Evolutionary conservation across 37 sponge, comb jelly and placozoan genomes (phyloP).

Genomic region (Crambe crambe): DNA sequence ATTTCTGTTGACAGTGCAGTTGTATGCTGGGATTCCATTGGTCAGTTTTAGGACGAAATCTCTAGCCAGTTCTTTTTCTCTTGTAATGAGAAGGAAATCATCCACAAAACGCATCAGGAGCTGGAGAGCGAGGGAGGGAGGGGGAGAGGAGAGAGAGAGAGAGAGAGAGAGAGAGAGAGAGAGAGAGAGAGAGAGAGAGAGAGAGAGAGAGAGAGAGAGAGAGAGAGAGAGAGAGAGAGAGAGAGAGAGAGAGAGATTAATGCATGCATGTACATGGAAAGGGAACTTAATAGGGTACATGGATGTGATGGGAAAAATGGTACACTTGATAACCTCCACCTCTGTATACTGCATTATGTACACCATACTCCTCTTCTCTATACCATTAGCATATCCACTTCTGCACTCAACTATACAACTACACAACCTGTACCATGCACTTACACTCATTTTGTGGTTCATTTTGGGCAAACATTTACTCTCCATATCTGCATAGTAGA

Average conservation of each 20-base stretch:
- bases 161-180: constrained; percentile 17
- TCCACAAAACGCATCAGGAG: constrained; percentile 61
- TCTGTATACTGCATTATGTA: too few species aligned
- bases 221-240: constrained; percentile 16
- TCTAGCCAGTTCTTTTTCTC: constrained; percentile 23
- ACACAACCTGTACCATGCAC: neutral
- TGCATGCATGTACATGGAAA: constrained; percentile 4
- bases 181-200: neutral
- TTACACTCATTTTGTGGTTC: constrained; percentile 32
- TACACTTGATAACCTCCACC: too few species aligned
- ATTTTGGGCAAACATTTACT: constrained; percentile 41
- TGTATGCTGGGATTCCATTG: constrained; percentile 57
- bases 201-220: constrained; percentile 11
- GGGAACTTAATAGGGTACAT: constrained; percentile 2
- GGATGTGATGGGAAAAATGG: neutral
- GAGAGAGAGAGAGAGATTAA: neutral
- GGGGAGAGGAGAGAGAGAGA: constrained; percentile 2
- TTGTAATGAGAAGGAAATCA: constrained; percentile 64
- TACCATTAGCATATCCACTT: too few species aligned
- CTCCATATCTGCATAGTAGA: constrained; percentile 69
- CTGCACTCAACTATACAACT: too few species aligned
- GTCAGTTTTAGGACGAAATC: constrained; percentile 31
- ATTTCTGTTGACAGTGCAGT: constrained; percentile 46
- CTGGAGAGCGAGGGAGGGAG: constrained; percentile 10
- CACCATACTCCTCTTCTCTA: too few species aligned